These are phyloP conservation scores for Lasioglossum villosulum DNA, from an alignment of 2,888 invertebrate genomes.

Conservation along the genomic window DNA sequence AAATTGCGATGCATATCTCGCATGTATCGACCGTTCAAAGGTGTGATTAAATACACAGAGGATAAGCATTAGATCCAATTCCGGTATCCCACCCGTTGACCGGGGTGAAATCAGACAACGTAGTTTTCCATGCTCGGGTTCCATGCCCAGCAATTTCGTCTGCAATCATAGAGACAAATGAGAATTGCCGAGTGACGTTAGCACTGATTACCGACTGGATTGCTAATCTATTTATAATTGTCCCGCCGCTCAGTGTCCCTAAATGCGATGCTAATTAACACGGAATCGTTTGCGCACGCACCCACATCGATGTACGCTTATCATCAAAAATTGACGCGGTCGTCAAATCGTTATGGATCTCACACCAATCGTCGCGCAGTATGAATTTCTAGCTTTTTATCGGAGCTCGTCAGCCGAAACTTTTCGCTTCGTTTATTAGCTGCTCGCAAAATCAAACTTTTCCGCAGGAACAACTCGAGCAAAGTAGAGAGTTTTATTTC, in stretches of 20 bases:
- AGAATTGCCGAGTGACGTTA: slow-evolving; percentile 69
- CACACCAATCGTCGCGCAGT: not conserved
- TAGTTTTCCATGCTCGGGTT: slow-evolving; percentile 40
- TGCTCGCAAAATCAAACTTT: not conserved
- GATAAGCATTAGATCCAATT: slow-evolving; percentile 37
- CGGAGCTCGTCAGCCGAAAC: not conserved
- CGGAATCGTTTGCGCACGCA: slow-evolving; percentile 52
- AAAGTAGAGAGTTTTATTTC: too few species aligned
- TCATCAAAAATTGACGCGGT: slow-evolving; percentile 30
- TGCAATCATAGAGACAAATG: slow-evolving; percentile 52
- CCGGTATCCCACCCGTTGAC: not conserved
- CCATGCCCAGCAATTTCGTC: slow-evolving; percentile 33
- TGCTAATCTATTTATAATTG: slow-evolving; percentile 83
- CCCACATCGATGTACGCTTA: not conserved
- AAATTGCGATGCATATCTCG: slow-evolving; percentile 39
- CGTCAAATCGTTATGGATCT: not conserved
- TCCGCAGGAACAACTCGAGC: too few species aligned
- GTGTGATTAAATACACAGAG: slow-evolving; percentile 31
- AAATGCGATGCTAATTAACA: slow-evolving; percentile 78
- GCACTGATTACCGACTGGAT: slow-evolving; percentile 63
- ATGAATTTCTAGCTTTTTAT: not conserved
- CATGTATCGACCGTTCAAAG: slow-evolving; percentile 11
- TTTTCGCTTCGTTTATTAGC: not conserved
- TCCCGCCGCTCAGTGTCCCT: slow-evolving; percentile 60
- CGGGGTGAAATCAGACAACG: slow-evolving; percentile 22